Percentiles rank a stretch among this genome's conserved stretches.
phyloP scores from a whole-genome alignment of 1,140 invertebrate genomes.

The Sitodiplosis mosellana region DNA sequence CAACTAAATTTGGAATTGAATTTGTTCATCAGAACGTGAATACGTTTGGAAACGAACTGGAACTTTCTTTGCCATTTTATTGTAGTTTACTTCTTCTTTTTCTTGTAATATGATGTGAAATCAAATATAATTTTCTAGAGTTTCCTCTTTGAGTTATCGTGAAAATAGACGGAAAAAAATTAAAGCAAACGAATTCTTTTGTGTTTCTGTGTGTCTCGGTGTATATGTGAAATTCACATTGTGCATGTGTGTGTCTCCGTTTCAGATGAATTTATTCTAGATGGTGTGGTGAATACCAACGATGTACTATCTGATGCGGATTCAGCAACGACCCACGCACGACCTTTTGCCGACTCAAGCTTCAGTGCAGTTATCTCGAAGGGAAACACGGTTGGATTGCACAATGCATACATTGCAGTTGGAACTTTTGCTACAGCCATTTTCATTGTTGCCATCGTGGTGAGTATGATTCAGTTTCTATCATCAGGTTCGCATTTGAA shows the following conservation, averaged over 20 bases:
- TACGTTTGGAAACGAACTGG: too few species aligned
- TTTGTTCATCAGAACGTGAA: too few species aligned
- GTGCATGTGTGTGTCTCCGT: constrained; percentile 5
- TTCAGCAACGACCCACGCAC: constrained; percentile 29
- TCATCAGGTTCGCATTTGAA: too few species aligned
- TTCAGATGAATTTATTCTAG: constrained; percentile 41
- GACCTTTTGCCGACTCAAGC: constrained; percentile 41
- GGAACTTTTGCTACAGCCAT: constrained; percentile 48
- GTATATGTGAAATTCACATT: too few species aligned
- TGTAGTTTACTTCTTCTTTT: constrained; percentile 4
- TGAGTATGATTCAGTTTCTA: constrained; percentile 25
- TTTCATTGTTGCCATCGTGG: constrained; percentile 45
- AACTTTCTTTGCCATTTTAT: too few species aligned
- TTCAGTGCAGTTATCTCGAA: constrained; percentile 29
- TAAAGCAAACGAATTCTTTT: not conserved
- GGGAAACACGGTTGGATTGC: constrained; percentile 28
- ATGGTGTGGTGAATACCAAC: constrained; percentile 37
- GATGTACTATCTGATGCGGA: constrained; percentile 25
- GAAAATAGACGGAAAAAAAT: not conserved
- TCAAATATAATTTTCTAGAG: not conserved
- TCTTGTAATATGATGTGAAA: not conserved
- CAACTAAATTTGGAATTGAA: not conserved
- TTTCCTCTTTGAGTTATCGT: not conserved
- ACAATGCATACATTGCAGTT: constrained; percentile 52
- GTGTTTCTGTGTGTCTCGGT: too few species aligned